Evolutionary conservation across 2,888 invertebrate genomes (phyloP).

Genomic region (Yponomeuta cagnagella): DNA sequence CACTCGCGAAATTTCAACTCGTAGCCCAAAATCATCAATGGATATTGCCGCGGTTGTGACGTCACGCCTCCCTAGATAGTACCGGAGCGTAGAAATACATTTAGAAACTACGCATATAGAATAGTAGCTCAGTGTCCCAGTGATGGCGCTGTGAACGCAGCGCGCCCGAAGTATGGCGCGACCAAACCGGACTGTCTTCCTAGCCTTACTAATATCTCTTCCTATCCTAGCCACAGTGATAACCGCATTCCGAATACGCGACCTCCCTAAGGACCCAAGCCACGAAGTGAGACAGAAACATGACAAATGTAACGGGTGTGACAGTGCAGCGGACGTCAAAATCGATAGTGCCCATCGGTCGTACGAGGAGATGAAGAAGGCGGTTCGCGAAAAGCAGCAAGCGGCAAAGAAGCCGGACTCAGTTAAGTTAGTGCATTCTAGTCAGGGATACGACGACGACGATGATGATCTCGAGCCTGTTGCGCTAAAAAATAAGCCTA

Average conservation of each 20-base stretch:
- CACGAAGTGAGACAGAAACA: conserved; percentile 31
- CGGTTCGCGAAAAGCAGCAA: conserved; percentile 45
- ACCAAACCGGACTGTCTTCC: conserved; percentile 61
- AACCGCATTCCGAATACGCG: conserved; percentile 72
- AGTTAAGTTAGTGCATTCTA: conserved; percentile 23
- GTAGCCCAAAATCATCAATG: conserved; percentile 39
- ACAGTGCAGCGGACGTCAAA: conserved; percentile 50
- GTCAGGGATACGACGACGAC: conserved; percentile 35
- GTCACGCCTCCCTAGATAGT: conserved; percentile 24
- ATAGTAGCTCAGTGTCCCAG: conserved; percentile 44
- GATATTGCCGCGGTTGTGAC: conserved; percentile 31
- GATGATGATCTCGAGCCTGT: conserved; percentile 25
- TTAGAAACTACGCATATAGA: neutral
- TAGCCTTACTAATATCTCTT: conserved; percentile 66
- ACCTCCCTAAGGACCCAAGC: conserved; percentile 51
- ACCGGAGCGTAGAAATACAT: neutral
- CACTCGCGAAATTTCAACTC: conserved; percentile 7
- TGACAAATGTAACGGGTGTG: conserved; percentile 62
- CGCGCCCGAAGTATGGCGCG: conserved; percentile 66
- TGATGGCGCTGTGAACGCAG: conserved; percentile 67
- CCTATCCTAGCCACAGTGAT: conserved; percentile 69
- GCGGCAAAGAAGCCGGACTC: conserved; percentile 16
- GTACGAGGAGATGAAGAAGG: conserved; percentile 47
- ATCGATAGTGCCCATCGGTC: conserved; percentile 51
- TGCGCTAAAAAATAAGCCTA: conserved; percentile 12